Conservation (phyloP, 2,888 invertebrate genomes). For the Mythimna pallens region DNA sequence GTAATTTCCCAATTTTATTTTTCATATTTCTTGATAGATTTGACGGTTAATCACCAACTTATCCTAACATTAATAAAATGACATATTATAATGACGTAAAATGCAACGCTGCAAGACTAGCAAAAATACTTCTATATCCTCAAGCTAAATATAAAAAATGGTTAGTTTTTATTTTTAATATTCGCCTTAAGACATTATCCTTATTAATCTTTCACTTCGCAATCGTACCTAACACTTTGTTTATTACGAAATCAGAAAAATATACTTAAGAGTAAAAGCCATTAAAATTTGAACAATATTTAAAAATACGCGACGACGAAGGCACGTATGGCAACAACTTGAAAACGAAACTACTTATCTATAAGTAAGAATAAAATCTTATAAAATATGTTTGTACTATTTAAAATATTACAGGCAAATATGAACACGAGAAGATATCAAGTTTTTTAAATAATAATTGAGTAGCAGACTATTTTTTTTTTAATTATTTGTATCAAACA, state of each 20-base stretch:
- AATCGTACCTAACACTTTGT: neutral
- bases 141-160: constrained; percentile 20
- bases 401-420: constrained; percentile 12
- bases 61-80: neutral
- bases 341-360: constrained; percentile 22
- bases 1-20: neutral
- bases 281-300: constrained; percentile 8
- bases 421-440: neutral
- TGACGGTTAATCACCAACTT: neutral
- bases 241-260: too few species aligned
- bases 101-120: constrained; percentile 60
- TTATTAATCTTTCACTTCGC: constrained; percentile 3
- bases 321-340: constrained; percentile 39
- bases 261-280: neutral
- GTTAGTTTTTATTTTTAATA: constrained; percentile 22
- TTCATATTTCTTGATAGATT: neutral
- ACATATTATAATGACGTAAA: constrained; percentile 27
- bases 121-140: constrained; percentile 29
- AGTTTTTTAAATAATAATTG: too few species aligned
- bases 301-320: constrained; percentile 21
- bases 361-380: constrained; percentile 6
- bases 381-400: constrained; percentile 48
- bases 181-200: neutral
- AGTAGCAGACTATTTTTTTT: too few species aligned
- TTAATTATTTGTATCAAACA: too few species aligned